Base-by-base conservation (phyloP, 2,113 vertebrate species). In the Asarcornis scutulata region DNA sequence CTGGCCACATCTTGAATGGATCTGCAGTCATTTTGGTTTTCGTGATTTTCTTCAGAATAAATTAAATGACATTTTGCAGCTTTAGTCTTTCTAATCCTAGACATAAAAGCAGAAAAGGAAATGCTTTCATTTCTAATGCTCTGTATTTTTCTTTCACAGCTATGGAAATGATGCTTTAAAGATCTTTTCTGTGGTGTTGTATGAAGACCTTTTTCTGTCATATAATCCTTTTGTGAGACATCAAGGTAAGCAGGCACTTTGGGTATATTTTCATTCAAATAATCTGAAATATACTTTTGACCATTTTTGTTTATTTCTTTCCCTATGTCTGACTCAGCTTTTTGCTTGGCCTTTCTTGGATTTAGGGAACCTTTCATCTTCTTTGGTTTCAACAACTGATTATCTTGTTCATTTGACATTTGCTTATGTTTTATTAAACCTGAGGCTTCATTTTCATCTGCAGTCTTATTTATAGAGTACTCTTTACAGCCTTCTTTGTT, bases 361-460 rank as follows among this genome's bases (percentile, higher is more conserved):
- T 98, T 97, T 94, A 95, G 94, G 89, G 97, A 97, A 91, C 58
- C 68, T 95, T 97, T 97, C 76, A 87, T 96, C 90, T 95, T 98
- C 98, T 98, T 99, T 98, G 98, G 98, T 97, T 98, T 98, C 78
- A 94, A 94, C 97, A 98, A 97, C 92, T 96, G 98, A 97, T 97
- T 97, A 97, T 97, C 97, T 88, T 78, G 97, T 96, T 97, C 97
- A 97, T 97, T 97, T 90, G 96, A 96, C 91, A 97, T 96, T 96
- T 98, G 95, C 95, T 96, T 96, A 62, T 95, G 96, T 94, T 96
- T 83, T 71, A 86, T 96, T 96, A 97, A 97, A 97, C 89, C 93
- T 94, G 97, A 97, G 95, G 89, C 86, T 86, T 97, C 96, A 91
- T 89, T 97, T 93, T 96, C 96, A 67, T 83, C 93, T 89, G 93